Conservation (phyloP, 2,113 vertebrate species). For the Alaudala cheleensis region DNA sequence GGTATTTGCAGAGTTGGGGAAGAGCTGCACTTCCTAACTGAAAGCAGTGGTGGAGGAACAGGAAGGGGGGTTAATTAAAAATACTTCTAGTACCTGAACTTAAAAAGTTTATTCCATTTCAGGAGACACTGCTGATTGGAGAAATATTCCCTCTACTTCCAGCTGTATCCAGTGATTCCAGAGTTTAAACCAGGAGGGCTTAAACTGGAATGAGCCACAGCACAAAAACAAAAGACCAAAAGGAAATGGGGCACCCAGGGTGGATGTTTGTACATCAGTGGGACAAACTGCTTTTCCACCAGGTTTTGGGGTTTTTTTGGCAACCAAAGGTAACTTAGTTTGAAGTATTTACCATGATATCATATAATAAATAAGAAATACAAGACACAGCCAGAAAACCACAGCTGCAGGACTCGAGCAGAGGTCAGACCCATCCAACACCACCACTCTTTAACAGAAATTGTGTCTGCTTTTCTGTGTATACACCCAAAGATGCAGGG, state of each 20-base stretch:
- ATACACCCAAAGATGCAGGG: neutral
- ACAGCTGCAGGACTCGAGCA: neutral
- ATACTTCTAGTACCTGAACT: neutral
- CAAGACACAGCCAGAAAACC: neutral
- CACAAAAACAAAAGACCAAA: neutral
- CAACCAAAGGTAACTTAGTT: neutral
- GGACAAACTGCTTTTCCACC: neutral
- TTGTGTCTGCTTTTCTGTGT: neutral
- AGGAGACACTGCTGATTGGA: neutral
- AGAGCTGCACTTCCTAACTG: slow-evolving; percentile 18
- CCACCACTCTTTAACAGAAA: neutral
- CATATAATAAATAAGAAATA: neutral
- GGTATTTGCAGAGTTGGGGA: slow-evolving; percentile 11
- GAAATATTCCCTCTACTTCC: neutral
- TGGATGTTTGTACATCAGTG: neutral
- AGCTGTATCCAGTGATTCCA: neutral
- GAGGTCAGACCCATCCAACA: neutral
- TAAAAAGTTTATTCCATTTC: neutral
- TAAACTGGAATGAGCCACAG: neutral
- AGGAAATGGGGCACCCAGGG: neutral
- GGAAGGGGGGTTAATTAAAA: neutral
- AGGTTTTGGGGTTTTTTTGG: neutral
- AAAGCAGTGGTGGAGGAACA: slow-evolving; percentile 1
- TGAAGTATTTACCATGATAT: neutral
- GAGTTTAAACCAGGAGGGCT: neutral